Evolutionary conservation across 2,888 invertebrate species (phyloP).

Genomic region (Eremobia ochroleuca): DNA sequence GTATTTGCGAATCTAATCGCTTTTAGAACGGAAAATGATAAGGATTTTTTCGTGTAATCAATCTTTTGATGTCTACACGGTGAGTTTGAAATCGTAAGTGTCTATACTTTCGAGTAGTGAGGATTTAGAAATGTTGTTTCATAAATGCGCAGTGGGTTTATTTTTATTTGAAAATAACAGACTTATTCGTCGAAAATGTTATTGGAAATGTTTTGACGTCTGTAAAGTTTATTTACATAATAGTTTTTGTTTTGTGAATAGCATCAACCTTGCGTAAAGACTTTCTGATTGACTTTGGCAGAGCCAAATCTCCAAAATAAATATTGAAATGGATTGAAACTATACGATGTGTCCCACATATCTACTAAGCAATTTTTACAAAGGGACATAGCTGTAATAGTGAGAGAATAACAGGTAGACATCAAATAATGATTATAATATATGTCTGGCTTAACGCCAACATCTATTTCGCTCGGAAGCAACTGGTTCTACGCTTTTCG

Average conservation of each 20-base stretch:
- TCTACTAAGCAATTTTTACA: not conserved
- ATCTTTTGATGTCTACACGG: constrained; percentile 31
- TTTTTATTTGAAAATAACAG: not conserved
- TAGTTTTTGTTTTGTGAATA: not conserved
- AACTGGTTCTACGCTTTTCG: constrained; percentile 21
- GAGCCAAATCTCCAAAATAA: not conserved
- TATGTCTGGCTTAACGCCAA: constrained; percentile 12
- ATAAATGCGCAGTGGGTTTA: not conserved
- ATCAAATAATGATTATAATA: not conserved
- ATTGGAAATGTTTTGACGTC: not conserved
- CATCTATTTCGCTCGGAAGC: constrained; percentile 20
- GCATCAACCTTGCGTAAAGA: not conserved
- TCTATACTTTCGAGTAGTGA: not conserved
- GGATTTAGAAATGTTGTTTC: not conserved
- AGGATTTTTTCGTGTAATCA: constrained; percentile 42
- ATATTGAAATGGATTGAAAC: not conserved
- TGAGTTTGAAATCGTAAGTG: constrained; percentile 6
- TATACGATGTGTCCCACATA: too few species aligned
- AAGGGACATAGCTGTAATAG: not conserved
- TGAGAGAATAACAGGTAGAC: not conserved
- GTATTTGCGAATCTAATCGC: constrained; percentile 28
- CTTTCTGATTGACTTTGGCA: not conserved
- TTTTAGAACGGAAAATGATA: constrained; percentile 43
- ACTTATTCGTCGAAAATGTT: not conserved
- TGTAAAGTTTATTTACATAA: not conserved